phyloP scores from a whole-genome alignment of 2,113 vertebrate species.

The Cyanistes caeruleus region DNA sequence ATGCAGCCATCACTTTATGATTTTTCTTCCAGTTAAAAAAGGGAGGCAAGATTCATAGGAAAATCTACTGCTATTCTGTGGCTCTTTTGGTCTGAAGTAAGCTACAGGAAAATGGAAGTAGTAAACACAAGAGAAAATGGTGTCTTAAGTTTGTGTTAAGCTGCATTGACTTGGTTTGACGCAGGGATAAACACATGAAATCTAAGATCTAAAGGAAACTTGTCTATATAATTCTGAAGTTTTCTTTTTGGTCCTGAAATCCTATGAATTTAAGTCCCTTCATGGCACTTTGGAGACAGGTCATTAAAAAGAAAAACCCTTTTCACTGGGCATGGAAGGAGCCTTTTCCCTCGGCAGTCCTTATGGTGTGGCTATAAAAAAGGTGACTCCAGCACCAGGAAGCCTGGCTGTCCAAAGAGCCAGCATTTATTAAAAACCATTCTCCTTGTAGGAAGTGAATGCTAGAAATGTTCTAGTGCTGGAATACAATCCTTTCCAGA shows the following conservation, averaged over 20 bases:
- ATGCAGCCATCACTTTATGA: background rate
- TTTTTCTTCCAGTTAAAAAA: background rate
- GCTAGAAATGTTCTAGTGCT: background rate
- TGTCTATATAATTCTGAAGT: background rate
- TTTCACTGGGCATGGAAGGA: background rate
- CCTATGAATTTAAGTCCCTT: background rate
- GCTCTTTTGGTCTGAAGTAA: background rate
- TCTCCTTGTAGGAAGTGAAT: background rate
- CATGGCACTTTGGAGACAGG: background rate
- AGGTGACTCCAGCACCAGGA: background rate
- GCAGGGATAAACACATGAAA: background rate
- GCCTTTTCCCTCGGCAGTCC: background rate
- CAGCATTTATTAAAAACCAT: background rate
- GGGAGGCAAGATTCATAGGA: background rate
- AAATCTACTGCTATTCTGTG: background rate
- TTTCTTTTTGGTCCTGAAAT: background rate
- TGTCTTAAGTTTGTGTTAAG: background rate
- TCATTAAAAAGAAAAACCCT: background rate
- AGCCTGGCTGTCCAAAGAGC: background rate
- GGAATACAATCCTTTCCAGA: background rate
- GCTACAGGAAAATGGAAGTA: background rate
- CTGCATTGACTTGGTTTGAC: background rate
- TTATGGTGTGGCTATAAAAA: background rate
- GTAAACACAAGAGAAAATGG: background rate
- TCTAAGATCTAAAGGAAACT: background rate